Percentiles rank a stretch among this genome's conserved stretches.
These are phyloP conservation scores for Malthinus seriepunctatus DNA, from an alignment of 2,888 invertebrate genomes.

Conservation along the genomic window DNA sequence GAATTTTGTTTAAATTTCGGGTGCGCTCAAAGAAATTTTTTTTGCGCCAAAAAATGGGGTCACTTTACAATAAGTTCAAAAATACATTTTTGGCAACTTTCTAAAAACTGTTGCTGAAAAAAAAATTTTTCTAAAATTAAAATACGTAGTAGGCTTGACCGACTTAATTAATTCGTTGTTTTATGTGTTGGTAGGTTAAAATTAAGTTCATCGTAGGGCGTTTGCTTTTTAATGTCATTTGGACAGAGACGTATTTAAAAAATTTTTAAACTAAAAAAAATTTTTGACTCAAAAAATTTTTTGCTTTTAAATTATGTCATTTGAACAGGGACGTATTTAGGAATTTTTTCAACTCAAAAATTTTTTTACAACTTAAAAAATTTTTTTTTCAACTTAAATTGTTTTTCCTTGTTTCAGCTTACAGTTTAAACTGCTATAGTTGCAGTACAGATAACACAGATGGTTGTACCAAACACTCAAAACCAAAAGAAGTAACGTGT, in stretches of 20 bases:
- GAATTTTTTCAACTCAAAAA: neutral
- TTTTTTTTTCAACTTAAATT: neutral
- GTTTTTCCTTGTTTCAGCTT: conserved; percentile 8
- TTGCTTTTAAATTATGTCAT: too few relatives aligned
- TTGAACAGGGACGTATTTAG: too few relatives aligned
- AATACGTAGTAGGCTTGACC: too few relatives aligned
- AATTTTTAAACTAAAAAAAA: too few relatives aligned
- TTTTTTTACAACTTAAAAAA: too few relatives aligned
- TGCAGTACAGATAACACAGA: neutral
- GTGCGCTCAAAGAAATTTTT: neutral
- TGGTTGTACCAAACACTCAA: neutral
- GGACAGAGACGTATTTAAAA: too few relatives aligned
- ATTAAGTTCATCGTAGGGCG: too few relatives aligned
- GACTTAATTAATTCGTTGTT: too few relatives aligned
- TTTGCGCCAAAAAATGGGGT: neutral
- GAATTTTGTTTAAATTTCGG: neutral
- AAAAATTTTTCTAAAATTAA: neutral
- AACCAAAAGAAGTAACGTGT: neutral
- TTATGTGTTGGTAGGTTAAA: too few relatives aligned
- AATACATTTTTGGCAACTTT: neutral
- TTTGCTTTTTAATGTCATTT: too few relatives aligned
- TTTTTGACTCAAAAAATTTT: too few relatives aligned
- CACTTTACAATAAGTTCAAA: neutral
- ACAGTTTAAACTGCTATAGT: conserved; percentile 6
- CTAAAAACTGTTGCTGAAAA: neutral